These are phyloP conservation scores for Cirrhinus molitorella DNA, from an alignment of 2,797 vertebrate species.

Conservation along the genomic window DNA sequence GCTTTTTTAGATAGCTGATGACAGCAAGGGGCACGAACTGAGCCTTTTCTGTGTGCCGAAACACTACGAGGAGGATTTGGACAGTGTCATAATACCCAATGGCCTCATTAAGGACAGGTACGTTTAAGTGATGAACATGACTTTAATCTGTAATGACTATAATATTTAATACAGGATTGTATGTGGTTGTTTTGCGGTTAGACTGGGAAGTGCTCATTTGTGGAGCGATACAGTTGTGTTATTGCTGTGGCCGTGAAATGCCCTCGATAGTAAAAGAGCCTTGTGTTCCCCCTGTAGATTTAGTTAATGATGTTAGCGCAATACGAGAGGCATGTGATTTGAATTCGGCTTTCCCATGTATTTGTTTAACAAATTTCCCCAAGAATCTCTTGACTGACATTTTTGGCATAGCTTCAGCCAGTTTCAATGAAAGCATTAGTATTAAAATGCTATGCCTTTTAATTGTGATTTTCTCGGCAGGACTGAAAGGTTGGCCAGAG, in stretches of 20 bases:
- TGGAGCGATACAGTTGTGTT: background rate
- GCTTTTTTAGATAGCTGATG: slow-evolving; percentile 78
- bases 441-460: no score
- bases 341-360: slow-evolving; percentile 38
- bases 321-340: slow-evolving; percentile 55
- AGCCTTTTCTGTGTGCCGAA: slow-evolving; percentile 84
- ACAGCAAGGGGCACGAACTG: slow-evolving; percentile 79
- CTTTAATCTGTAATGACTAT: background rate
- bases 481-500: slow-evolving; percentile 86
- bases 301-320: slow-evolving; percentile 35
- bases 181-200: background rate
- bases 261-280: background rate
- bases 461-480: slow-evolving; percentile 65
- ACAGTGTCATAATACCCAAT: slow-evolving; percentile 85
- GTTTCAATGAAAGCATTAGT: background rate
- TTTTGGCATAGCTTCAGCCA: background rate
- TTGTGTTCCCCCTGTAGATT: slow-evolving; percentile 30
- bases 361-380: slow-evolving; percentile 61
- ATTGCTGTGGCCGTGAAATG: background rate
- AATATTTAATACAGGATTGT: background rate
- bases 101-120: slow-evolving; percentile 89
- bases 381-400: background rate
- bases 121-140: background rate
- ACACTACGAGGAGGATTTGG: slow-evolving; percentile 84
- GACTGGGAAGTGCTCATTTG: background rate